Evolutionary conservation across 2,797 vertebrate species (phyloP), one percentile per base, ranked within the genome.

Genomic region (Spinus pinus): DNA sequence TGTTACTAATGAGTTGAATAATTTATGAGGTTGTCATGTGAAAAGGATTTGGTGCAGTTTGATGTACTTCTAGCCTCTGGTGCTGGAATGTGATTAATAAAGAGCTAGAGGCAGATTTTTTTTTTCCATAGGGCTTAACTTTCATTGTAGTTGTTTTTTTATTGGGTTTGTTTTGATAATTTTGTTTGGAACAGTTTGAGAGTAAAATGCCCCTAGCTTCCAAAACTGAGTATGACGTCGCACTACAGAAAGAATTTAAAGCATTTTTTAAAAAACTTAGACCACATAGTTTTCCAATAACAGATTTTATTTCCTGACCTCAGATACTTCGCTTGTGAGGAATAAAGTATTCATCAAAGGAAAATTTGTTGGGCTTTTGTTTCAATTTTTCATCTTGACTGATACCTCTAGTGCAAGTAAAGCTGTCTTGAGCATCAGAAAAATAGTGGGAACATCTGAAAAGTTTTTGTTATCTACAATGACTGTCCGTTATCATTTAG

Each of bases 11-110:
- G 98, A 99, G 98, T 95, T 97, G 98, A 99, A 99, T 99, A 98
- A 99, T 99, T 98, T 98, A 99, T 98, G 98, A 98, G 98, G 97
- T 98, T 98, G 98, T 99, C 98, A 98, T 98, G 98, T 98, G 98
- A 98, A 98, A 98, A 98, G 98, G 97, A 98, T 98, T 98, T 97
- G 97, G 97, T 98, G 98, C 98, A 98, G 98, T 98, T 97, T 97
- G 98, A 98, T 98, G 96, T 97, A 97, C 97, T 98, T 97, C 96
- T 96, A 97, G 97, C 98, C 97, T 98, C 97, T 97, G 95, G 93
- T 97, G 95, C 89, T 97, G 95, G 97, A 97, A 97, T 97, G 96
- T 97, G 97, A 98, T 98, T 98, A 98, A 97, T 98, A 98, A 98
- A 98, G 95, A 95, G 91, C 97, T 97, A 80, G 95, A 97, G 96